These are phyloP conservation scores for Diploptera punctata DNA, from an alignment of 2,888 invertebrate species.

Conservation along the genomic window DNA sequence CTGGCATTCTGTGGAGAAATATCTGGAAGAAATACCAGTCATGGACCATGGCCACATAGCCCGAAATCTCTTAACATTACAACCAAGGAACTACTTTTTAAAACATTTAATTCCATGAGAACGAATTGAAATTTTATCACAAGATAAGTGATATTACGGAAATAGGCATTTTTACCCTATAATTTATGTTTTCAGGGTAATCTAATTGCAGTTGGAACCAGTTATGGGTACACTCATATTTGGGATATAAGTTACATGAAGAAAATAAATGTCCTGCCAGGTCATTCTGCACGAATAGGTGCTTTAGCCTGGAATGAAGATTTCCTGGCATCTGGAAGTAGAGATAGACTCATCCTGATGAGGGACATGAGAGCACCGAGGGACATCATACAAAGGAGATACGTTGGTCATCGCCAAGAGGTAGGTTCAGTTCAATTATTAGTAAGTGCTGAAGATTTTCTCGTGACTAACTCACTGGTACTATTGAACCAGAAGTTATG, in stretches of 20 bases:
- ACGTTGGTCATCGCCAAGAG: slow-evolving; percentile 93
- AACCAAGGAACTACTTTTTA: too few species aligned
- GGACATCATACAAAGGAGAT: slow-evolving; percentile 73
- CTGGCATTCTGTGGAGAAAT: too few species aligned
- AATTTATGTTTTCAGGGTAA: slow-evolving; percentile 68
- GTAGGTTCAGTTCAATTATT: slow-evolving; percentile 58
- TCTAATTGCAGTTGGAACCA: slow-evolving; percentile 96
- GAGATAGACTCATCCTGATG: slow-evolving; percentile 93
- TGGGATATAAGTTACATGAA: slow-evolving; percentile 97
- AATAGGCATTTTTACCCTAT: too few species aligned
- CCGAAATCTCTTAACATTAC: too few species aligned
- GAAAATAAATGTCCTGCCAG: slow-evolving; percentile 85
- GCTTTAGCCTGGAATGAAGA: slow-evolving; percentile 97
- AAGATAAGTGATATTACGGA: too few species aligned
- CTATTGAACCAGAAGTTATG: too few species aligned
- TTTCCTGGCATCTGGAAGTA: slow-evolving; percentile 90
- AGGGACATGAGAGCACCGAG: slow-evolving; percentile 86
- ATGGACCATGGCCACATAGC: too few species aligned
- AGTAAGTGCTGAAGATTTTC: too few species aligned
- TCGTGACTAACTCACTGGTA: too few species aligned
- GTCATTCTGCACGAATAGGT: slow-evolving; percentile 92
- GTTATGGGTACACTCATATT: slow-evolving; percentile 94
- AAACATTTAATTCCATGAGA: too few species aligned
- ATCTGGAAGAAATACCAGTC: too few species aligned
- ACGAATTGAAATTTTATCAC: too few species aligned